Evolutionary conservation across 1,140 invertebrate species (phyloP).

Genomic region (Polypedilum vanderplanki): DNA sequence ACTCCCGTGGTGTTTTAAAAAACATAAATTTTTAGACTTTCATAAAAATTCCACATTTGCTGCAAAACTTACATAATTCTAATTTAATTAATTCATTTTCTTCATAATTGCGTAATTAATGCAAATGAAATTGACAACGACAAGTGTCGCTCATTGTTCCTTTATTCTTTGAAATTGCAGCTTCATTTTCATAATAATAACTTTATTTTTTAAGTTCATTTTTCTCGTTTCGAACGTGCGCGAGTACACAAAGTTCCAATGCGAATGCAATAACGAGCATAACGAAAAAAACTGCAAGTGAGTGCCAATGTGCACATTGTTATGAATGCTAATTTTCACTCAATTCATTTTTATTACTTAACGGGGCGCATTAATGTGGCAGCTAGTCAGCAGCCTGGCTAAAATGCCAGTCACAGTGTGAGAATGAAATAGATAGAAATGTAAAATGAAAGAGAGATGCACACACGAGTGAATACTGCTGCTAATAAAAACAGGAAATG

Average conservation of each 20-base stretch:
- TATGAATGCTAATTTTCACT: conserved; percentile 19
- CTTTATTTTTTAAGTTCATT: no score
- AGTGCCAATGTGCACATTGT: conserved; percentile 9
- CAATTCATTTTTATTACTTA: conserved; percentile 19
- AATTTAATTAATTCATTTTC: neutral
- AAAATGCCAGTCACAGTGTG: no score
- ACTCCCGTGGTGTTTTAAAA: no score
- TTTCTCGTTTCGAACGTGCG: no score
- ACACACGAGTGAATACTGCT: neutral
- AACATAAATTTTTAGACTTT: no score
- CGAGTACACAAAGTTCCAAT: no score
- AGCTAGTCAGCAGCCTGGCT: no score
- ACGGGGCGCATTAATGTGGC: neutral
- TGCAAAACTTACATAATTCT: no score
- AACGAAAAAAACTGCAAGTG: neutral
- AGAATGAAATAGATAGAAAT: neutral
- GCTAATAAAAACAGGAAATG: conserved; percentile 13
- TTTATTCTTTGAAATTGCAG: neutral
- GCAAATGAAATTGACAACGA: neutral
- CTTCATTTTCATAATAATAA: no score
- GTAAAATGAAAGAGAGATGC: neutral
- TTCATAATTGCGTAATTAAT: conserved; percentile 1
- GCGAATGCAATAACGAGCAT: no score
- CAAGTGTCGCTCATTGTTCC: neutral
- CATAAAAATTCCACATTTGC: no score